These are phyloP conservation scores for Oeneis ivallda DNA, from an alignment of 2,888 invertebrate genomes.

Conservation along the genomic window DNA sequence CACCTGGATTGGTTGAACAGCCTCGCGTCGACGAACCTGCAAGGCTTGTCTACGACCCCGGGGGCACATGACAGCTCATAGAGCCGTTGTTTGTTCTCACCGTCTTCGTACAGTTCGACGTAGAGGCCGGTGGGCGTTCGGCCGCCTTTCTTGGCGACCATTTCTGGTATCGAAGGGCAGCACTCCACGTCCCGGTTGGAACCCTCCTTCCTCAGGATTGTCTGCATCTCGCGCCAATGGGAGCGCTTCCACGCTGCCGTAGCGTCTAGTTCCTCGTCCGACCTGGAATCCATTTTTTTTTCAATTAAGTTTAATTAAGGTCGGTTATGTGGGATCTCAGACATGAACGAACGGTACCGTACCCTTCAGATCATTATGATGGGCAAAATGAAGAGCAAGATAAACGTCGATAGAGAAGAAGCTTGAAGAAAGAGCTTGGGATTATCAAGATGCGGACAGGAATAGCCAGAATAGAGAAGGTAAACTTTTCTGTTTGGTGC, in stretches of 20 bases:
- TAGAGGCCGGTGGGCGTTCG: constrained; percentile 86
- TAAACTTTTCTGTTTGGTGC: too few relatives aligned
- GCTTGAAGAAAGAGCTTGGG: too few relatives aligned
- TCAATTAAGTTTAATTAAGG: background rate
- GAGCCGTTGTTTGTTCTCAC: constrained; percentile 85
- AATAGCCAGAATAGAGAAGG: too few relatives aligned
- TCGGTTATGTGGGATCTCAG: too few relatives aligned
- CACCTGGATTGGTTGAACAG: constrained; percentile 87
- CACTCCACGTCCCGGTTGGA: constrained; percentile 84
- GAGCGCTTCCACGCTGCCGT: constrained; percentile 78
- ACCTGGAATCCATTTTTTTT: constrained; percentile 52
- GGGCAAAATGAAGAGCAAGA: too few relatives aligned
- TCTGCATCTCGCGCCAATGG: constrained; percentile 85
- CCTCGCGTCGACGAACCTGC: constrained; percentile 87
- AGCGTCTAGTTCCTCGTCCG: constrained; percentile 69
- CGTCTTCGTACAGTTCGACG: constrained; percentile 88
- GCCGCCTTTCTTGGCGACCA: constrained; percentile 89
- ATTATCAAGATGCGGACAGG: too few relatives aligned
- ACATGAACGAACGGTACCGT: too few relatives aligned
- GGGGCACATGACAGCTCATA: constrained; percentile 90
- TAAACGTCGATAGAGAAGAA: too few relatives aligned
- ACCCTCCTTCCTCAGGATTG: constrained; percentile 80
- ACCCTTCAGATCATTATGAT: too few relatives aligned
- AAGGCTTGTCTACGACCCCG: constrained; percentile 86
- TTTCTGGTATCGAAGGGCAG: constrained; percentile 89